Base-by-base conservation (phyloP, 2,797 vertebrate species). In the Percopsis omiscomaycus region DNA sequence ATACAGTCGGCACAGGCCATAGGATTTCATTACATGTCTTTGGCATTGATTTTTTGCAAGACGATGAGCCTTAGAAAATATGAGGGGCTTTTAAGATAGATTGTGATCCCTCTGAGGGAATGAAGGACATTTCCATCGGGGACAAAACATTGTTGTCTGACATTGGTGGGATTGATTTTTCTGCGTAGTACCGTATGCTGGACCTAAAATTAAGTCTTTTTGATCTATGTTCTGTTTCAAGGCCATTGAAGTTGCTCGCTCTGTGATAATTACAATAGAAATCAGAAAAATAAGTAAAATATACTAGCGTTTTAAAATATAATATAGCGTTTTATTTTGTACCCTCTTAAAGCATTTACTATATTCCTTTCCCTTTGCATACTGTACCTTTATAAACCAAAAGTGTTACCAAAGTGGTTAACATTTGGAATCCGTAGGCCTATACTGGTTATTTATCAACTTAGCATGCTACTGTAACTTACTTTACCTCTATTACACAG, bases 21-120 rank as follows among this genome's bases (percentile, higher is more conserved):
- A 71, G 68, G 76, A 77, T 78, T 82, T 77, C 79, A 77, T 78
- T 82, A 76, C 79, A 84, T 76, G 72, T 69, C 66, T 77, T 56
- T 75, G 69, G 72, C 77, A 88, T 84, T 79, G 82, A 89, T 87
- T 87, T 79, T 69, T 64, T 65, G 68, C 64, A 22, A 48, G 61
- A 77, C 81, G 68, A 76, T 66, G 71, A 16, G 30, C 52, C 46
- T 55, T 65, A 64, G 65, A 77, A 79, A 83, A 72, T 74, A 77
- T 65, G 68, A 85, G 66, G 72, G 71, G 72, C 68, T 80, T 78
- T 85, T 70, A 65, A 68, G 78, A 78, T 60, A 62, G 70, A 81
- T 68, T 80, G 67, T 73, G 75, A 75, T 56, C 53, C 53, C 68
- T 75, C 63, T 48, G 71, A 79, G 63, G 59, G 55, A 81, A 66